Evolutionary conservation across 23 tunicate species (phyloP), one percentile per base, ranked within the genome.

Genomic region (Clavelina lepadiformis): DNA sequence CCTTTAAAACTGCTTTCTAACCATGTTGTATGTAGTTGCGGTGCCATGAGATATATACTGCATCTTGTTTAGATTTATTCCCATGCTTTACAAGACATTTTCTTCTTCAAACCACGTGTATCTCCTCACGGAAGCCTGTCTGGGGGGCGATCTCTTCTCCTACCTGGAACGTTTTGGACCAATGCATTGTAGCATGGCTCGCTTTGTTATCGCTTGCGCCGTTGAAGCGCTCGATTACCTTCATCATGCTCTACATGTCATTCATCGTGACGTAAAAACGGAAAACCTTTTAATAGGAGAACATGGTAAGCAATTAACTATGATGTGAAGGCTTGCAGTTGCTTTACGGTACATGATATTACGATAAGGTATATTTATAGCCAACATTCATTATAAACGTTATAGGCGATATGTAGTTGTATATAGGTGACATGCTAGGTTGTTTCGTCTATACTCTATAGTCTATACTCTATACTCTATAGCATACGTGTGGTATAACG

Each of bases 231-330:
- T 83, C 30, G 71, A 75, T 59, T 80, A 83, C 38, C 67, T 83
- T 21, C 91, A 83, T 28, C 41, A 35, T 3, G 51, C 37, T 19
- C 34, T 83, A 0, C 41, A 53, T 30, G 69, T 75, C 19, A 67
- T 83, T 13, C 91, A 83, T 50, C 71, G 91, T 31, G 91, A 83
- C 45, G 76, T 83, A 1, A 83, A 83, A 61, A 83, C 91, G 1
- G 91, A 83, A 50, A 83, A 83, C 45, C 55, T 83, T 41, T 66
- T 83, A 2, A 61, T 83, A 3, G 91, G 72, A 30, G 13, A 72
- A 2, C 34, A 51, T 23, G 91, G 91, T 83, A 53, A 28, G 76
- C 58, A 23, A 13, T 27, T 56, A 52, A 33, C 7, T 51, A 21
- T 30, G 18, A 54, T n/a, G n/a, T n/a, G n/a, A n/a, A n/a, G n/a